A percentile compares a stretch with the other conserved stretches of the same genome.
These are phyloP conservation scores for Aeoliscus strigatus DNA, from an alignment of 2,797 vertebrate genomes.

Conservation along the genomic window DNA sequence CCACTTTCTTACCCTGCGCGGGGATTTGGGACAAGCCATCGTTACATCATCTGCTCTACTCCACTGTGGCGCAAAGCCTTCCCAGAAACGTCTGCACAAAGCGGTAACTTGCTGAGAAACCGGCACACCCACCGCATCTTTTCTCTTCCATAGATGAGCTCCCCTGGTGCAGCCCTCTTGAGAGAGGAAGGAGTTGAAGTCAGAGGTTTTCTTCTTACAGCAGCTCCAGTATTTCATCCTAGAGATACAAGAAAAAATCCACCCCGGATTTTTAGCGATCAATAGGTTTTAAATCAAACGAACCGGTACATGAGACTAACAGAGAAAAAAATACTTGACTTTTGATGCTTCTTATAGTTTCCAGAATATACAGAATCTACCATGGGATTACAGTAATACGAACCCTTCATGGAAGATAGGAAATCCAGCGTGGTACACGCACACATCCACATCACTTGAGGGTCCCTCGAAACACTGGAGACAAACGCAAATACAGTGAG, in stretches of 20 bases:
- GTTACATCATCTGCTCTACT: neutral
- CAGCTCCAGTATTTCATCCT: conserved; percentile 99
- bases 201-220: conserved; percentile 96
- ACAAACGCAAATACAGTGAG: too few species aligned
- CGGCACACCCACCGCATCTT: conserved; percentile 77
- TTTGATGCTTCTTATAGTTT: conserved; percentile 7
- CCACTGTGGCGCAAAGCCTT: neutral
- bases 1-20: conserved; percentile 79
- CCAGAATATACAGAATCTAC: conserved; percentile 1
- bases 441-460: conserved; percentile 81
- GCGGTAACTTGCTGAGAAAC: conserved; percentile 11
- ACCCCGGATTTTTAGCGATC: conserved; percentile 20
- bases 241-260: conserved; percentile 25
- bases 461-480: conserved; percentile 72
- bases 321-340: conserved; percentile 10
- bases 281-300: conserved; percentile 32
- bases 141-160: conserved; percentile 88
- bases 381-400: too few species aligned
- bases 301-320: conserved; percentile 18
- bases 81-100: conserved; percentile 26
- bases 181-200: conserved; percentile 96
- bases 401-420: conserved; percentile 80
- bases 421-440: conserved; percentile 85
- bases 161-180: conserved; percentile 90
- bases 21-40: neutral